Evolutionary conservation across 2,113 vertebrate species (phyloP).

Genomic region (Gracilinanus agilis): DNA sequence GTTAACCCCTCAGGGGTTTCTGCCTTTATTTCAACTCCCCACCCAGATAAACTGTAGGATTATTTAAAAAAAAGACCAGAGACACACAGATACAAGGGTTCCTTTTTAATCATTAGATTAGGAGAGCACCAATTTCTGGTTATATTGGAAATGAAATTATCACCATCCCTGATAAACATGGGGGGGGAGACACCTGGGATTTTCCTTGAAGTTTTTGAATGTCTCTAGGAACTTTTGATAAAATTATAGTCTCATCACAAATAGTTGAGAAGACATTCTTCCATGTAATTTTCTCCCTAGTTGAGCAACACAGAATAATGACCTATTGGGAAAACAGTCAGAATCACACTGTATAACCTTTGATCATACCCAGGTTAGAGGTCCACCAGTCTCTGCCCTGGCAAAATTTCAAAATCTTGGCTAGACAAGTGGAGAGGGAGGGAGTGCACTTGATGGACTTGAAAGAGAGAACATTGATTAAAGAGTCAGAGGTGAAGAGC

Average conservation of each 20-base stretch:
- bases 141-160: background rate
- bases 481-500: no score
- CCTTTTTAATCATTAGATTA: background rate
- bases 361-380: no score
- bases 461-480: no score
- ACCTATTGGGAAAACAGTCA: no score
- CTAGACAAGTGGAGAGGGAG: background rate
- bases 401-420: background rate
- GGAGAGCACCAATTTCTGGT: background rate
- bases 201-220: conserved; percentile 51
- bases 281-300: conserved; percentile 39
- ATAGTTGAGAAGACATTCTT: conserved; percentile 16
- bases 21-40: no score
- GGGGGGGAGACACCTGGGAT: conserved; percentile 8
- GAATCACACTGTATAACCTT: no score
- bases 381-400: background rate
- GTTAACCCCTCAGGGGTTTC: no score
- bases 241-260: conserved; percentile 42
- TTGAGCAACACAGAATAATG: background rate
- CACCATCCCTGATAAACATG: conserved; percentile 17
- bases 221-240: conserved; percentile 29
- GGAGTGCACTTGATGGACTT: background rate
- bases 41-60: no score
- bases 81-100: no score
- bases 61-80: conserved; percentile 15